Conservation (phyloP, 2,797 vertebrate species). For the Pseudochromis fuscus region DNA sequence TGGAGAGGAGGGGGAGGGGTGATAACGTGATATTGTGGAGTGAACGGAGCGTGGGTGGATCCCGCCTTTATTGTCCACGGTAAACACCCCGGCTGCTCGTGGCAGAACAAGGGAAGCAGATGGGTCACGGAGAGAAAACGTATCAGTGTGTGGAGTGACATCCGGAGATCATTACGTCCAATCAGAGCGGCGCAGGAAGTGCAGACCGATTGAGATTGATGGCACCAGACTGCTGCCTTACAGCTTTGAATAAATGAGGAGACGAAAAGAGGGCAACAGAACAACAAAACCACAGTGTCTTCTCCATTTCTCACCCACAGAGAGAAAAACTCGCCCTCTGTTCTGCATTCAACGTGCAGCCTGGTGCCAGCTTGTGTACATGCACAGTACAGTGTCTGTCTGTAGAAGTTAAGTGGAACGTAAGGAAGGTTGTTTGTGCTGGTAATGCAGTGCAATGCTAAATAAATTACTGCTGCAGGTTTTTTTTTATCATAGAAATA, state of each 20-base stretch:
- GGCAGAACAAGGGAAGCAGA: conserved; percentile 72
- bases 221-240: conserved; percentile 72
- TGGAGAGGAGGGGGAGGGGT: conserved; percentile 18
- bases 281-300: conserved; percentile 74
- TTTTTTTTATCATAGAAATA: not conserved
- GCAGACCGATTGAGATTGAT: conserved; percentile 78
- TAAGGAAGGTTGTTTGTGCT: conserved; percentile 16
- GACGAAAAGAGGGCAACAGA: conserved; percentile 65
- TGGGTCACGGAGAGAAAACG: conserved; percentile 76
- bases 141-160: conserved; percentile 76
- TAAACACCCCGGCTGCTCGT: conserved; percentile 70
- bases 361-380: conserved; percentile 1
- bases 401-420: not conserved
- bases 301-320: conserved; percentile 62
- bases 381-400: not conserved
- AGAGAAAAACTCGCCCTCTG: conserved; percentile 61
- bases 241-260: conserved; percentile 80
- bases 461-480: conserved; percentile 18
- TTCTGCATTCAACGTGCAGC: conserved; percentile 20
- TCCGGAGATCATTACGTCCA: conserved; percentile 83
- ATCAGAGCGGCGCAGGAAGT: conserved; percentile 79
- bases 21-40: conserved; percentile 36
- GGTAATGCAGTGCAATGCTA: not conserved
- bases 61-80: conserved; percentile 61
- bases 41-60: conserved; percentile 72